Evolutionary conservation across 2,888 invertebrate species (phyloP), one percentile per base, ranked within the genome.

Genomic region (Caradrina clavipalpis): DNA sequence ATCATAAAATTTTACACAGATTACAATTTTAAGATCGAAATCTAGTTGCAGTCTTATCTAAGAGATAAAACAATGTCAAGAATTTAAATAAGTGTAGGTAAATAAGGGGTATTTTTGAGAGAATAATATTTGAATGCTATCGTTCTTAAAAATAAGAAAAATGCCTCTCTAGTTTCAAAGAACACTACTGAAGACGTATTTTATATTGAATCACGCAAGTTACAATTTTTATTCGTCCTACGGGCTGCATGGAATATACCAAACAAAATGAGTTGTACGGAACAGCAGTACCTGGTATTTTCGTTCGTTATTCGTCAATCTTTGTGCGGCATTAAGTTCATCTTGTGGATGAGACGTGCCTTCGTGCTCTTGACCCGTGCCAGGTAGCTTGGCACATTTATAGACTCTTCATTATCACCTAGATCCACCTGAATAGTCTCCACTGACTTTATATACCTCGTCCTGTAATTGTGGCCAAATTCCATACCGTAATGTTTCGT

Each of bases 331-430:
- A 91, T 91, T 0, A 49, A 39, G 17, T 79, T 70, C 0, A 95
- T 92, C 10, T 92, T 92, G 7, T 82, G 78, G 2, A 95, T 71
- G 22, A 95, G 82, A 22, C 85, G 89, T 0, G 84, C 72, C 69
- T 94, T 95, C 1, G 86, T 75, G 2, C 90, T 85, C 0, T 78
- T 80, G 0, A 95, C 72, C 10, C 87, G 84, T 26, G 75, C 79
- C 54, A 95, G 73, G 64, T 95, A 96, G 56, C 92, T 94, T 42
- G 90, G 90, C 0, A 95, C 94, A 53, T 93, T 94, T 0, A 95
- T 62, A 0, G 87, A 89, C 1, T 87, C 76, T 0, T 86, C 86
- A 50, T 90, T 91, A 39, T 94, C 94, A 0, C 93, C 93, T 1
- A 74, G 85, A 21, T 94, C 91, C 57, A 93, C 94, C 64, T 87